Conservation (phyloP, 2,797 vertebrate genomes). For the Protosalanx chinensis region DNA sequence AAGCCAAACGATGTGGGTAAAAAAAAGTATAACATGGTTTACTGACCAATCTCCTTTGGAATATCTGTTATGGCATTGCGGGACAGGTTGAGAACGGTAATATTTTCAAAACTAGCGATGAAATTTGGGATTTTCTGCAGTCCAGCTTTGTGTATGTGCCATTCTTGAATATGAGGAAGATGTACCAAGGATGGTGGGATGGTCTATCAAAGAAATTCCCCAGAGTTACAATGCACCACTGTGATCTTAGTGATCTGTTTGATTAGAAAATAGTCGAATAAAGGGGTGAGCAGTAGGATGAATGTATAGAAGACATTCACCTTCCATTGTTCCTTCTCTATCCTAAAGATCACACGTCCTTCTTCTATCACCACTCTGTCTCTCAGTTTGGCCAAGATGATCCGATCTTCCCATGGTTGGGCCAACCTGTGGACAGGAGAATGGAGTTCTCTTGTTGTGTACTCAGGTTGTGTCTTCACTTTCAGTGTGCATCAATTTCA, state of each 20-base stretch:
- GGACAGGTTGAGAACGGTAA: conserved; percentile 88
- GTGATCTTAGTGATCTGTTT: background rate
- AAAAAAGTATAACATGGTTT: background rate
- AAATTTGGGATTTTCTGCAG: conserved; percentile 86
- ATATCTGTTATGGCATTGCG: conserved; percentile 83
- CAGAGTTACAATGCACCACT: background rate
- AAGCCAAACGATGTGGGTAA: background rate
- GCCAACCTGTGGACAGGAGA: conserved; percentile 60
- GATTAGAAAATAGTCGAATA: background rate
- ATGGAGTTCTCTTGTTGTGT: background rate
- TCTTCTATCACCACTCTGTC: conserved; percentile 84
- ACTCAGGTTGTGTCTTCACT: no score
- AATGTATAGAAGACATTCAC: conserved; percentile 56
- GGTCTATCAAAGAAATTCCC: conserved; percentile 58
- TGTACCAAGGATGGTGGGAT: conserved; percentile 84
- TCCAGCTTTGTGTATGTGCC: conserved; percentile 88
- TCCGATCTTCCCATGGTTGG: conserved; percentile 86
- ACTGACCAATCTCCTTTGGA: conserved; percentile 87
- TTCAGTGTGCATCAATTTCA: no score
- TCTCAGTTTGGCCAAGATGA: conserved; percentile 80
- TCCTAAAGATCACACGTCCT: conserved; percentile 83
- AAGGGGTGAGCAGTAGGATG: no score
- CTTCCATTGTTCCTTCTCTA: conserved; percentile 97
- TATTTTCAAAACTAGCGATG: conserved; percentile 82
- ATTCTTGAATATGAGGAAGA: conserved; percentile 86